phyloP scores from a whole-genome alignment of 35 echinoderm and acorn worm genomes.

The Eucidaris tribuloides region DNA sequence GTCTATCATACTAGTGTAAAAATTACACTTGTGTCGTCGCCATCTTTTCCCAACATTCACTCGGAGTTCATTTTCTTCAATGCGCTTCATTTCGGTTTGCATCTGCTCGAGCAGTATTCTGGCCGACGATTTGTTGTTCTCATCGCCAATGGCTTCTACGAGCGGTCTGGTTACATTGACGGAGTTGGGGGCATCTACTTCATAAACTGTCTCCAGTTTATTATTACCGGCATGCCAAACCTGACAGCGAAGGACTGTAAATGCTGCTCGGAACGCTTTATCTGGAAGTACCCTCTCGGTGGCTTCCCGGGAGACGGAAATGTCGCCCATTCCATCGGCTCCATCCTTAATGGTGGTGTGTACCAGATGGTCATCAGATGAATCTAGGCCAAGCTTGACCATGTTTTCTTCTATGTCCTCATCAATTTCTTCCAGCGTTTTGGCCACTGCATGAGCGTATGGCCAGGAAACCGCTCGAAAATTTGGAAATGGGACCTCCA shows the following conservation, averaged over 20 bases:
- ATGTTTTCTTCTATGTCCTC: not conserved
- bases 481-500: slow-evolving; percentile 32
- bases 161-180: no score
- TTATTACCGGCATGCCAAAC: not conserved
- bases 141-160: no score
- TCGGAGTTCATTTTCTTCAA: no score
- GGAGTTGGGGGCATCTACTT: no score
- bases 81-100: no score
- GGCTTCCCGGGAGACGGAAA: not conserved
- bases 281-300: not conserved
- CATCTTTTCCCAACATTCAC: no score
- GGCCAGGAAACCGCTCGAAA: slow-evolving; percentile 28
- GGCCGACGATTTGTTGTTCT: no score
- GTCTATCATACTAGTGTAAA: slow-evolving; percentile 47
- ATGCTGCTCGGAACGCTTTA: slow-evolving; percentile 31
- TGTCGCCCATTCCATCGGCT: slow-evolving; percentile 40
- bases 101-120: no score
- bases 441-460: slow-evolving; percentile 41
- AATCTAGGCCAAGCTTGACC: not conserved
- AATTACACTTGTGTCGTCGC: no score
- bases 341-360: slow-evolving; percentile 42
- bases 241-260: slow-evolving; percentile 6
- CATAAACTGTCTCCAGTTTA: no score
- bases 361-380: not conserved
- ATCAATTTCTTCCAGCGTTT: slow-evolving; percentile 50